Conservation (phyloP, 2,888 invertebrate species). For the Boloria euphrosyne region DNA sequence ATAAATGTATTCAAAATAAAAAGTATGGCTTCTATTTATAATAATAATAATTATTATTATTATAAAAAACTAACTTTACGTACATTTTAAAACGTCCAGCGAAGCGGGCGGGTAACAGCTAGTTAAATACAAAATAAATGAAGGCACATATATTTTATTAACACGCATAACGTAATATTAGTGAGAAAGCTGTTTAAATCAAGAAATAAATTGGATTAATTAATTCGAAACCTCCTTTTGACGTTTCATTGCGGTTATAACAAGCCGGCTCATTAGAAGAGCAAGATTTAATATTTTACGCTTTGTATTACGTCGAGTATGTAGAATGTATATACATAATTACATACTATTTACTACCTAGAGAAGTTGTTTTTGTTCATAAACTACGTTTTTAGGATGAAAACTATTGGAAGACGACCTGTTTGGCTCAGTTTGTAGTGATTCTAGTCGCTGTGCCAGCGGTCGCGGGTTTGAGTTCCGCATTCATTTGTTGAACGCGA, state of each 20-base stretch:
- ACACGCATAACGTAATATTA: not conserved
- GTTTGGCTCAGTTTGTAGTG: too few species aligned
- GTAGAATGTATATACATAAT: not conserved
- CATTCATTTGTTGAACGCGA: too few species aligned
- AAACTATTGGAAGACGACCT: too few species aligned
- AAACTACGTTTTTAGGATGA: not conserved
- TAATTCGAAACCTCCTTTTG: conserved; percentile 2
- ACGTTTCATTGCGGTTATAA: conserved; percentile 14
- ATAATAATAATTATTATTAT: too few species aligned
- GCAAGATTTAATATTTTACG: conserved; percentile 8
- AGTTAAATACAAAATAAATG: not conserved
- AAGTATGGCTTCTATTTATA: too few species aligned
- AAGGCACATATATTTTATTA: not conserved
- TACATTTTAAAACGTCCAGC: too few species aligned
- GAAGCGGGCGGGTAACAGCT: too few species aligned
- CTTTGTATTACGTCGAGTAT: conserved; percentile 7
- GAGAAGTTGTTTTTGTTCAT: conserved; percentile 2
- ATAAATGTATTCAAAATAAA: too few species aligned
- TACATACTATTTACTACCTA: conserved; percentile 17
- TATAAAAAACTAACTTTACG: too few species aligned
- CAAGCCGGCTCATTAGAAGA: conserved; percentile 16
- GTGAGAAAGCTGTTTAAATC: conserved; percentile 5
- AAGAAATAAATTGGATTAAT: conserved; percentile 12
- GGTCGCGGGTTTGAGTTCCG: too few species aligned
- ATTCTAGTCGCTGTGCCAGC: too few species aligned